Evolutionary conservation across 1,140 invertebrate species (phyloP).

Genomic region (Homarus americanus): DNA sequence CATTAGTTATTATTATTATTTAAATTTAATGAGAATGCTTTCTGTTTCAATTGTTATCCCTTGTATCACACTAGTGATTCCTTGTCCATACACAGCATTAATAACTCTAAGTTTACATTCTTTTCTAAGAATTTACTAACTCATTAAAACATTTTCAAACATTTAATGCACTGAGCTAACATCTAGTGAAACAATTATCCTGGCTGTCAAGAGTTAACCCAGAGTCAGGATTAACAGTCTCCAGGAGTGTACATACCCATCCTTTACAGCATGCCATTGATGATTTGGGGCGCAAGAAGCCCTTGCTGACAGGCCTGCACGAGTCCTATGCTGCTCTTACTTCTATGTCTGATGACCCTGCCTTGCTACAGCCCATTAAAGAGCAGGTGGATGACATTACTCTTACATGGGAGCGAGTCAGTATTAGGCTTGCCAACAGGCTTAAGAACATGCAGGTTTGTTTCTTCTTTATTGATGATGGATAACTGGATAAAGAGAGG

Average conservation of each 20-base stretch:
- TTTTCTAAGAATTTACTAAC: not conserved
- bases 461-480: not conserved
- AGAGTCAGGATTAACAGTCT: not conserved
- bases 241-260: slow-evolving; percentile 37
- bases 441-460: slow-evolving; percentile 72
- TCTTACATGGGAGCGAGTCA: slow-evolving; percentile 77
- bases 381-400: slow-evolving; percentile 79
- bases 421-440: slow-evolving; percentile 75
- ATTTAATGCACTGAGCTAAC: not conserved
- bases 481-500: too few species aligned
- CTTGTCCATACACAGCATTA: not conserved
- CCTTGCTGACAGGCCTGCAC: slow-evolving; percentile 82
- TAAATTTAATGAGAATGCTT: not conserved
- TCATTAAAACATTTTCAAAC: not conserved
- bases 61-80: not conserved
- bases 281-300: slow-evolving; percentile 83
- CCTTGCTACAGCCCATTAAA: slow-evolving; percentile 82
- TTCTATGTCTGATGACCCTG: slow-evolving; percentile 83
- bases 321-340: slow-evolving; percentile 83
- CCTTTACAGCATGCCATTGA: slow-evolving; percentile 81
- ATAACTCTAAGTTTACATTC: not conserved
- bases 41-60: not conserved
- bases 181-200: not conserved
- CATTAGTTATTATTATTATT: not conserved
- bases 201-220: not conserved